Conservation (phyloP, 2,888 invertebrate species). For the Cryptocheilus praepositus region DNA sequence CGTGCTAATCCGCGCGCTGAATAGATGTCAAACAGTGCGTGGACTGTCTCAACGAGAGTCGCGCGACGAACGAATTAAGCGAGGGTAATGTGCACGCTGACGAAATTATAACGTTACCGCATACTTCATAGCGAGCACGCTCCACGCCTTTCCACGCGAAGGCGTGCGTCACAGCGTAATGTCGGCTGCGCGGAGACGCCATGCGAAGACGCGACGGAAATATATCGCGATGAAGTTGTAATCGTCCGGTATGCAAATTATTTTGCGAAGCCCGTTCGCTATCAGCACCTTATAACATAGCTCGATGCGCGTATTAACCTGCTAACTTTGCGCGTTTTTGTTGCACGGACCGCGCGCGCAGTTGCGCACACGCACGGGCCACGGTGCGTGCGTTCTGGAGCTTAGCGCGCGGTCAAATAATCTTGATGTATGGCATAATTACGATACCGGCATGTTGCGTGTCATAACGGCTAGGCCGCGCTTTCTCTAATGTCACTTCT, state of each 20-base stretch:
- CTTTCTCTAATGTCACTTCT: background rate
- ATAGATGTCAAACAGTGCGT: background rate
- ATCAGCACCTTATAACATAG: slow-evolving; percentile 42
- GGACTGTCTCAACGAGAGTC: slow-evolving; percentile 4
- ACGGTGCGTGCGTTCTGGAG: no score
- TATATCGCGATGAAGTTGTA: slow-evolving; percentile 58
- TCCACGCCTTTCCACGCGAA: background rate
- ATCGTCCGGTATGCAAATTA: slow-evolving; percentile 59
- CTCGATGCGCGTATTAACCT: slow-evolving; percentile 26
- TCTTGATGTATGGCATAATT: slow-evolving; percentile 2
- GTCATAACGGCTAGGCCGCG: background rate
- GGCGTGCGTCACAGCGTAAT: slow-evolving; percentile 18
- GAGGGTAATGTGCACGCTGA: background rate
- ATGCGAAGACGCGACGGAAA: slow-evolving; percentile 33
- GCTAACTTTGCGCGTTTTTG: slow-evolving; percentile 28
- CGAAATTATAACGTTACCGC: background rate
- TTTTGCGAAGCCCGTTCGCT: slow-evolving; percentile 42
- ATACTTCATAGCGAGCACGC: slow-evolving; percentile 4
- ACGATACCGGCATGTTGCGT: background rate
- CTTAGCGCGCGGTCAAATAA: background rate
- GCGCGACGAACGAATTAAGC: slow-evolving; percentile 25
- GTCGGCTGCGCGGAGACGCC: slow-evolving; percentile 14
- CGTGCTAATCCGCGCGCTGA: background rate
- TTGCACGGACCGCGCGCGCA: background rate
- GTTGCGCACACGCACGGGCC: no score